Evolutionary conservation across 2,888 invertebrate genomes (phyloP), one percentile per base, ranked within the genome.

Genomic region (Ichneumoninae sp.): DNA sequence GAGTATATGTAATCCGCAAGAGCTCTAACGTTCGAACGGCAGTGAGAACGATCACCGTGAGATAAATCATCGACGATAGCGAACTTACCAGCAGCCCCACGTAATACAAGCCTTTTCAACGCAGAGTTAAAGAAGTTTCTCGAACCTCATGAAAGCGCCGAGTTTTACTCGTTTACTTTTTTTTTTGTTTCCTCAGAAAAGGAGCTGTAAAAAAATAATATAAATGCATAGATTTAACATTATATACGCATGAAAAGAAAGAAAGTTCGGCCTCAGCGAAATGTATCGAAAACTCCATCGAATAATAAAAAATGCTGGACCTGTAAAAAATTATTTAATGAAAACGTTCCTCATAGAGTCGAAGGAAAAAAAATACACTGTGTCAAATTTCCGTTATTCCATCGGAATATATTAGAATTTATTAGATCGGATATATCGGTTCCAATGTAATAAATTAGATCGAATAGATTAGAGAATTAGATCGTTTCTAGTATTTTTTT

Each of bases 51-150:
- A 30, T 73, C 26, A 22, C 40, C 30, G 44, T 57, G 0, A 19
- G 26, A 73, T 73, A 57, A 73, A 73, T 73, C 73, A 60, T 57
- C 26, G 44, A 44, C 73, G 57, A 73, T 73, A 19, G 60, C 22
- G 3, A 22, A 57, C 22, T 60, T 19, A 7, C 16, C 44, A 73
- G 26, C 26, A n/a, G 8, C 40, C 5, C 10, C 26, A 2, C 26
- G 44, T 36, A 5, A 60, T 10, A 10, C 26, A 13, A 22, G 22
- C 57, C 26, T 57, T 57, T 26, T 5, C 57, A 26, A 10, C 3
- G 26, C 26, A 10, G 26, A 13, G 22, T 26, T 22, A 4, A 22
- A 54, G 22, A 40, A 40, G 8, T 57, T 57, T 57, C 22, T 57
- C 4, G 1, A 57, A 22, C 26, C 57, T 26, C 57, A 26, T 57